Evolutionary conservation across 1,140 invertebrate genomes (phyloP).

Genomic region (Heliothis subflexa): DNA sequence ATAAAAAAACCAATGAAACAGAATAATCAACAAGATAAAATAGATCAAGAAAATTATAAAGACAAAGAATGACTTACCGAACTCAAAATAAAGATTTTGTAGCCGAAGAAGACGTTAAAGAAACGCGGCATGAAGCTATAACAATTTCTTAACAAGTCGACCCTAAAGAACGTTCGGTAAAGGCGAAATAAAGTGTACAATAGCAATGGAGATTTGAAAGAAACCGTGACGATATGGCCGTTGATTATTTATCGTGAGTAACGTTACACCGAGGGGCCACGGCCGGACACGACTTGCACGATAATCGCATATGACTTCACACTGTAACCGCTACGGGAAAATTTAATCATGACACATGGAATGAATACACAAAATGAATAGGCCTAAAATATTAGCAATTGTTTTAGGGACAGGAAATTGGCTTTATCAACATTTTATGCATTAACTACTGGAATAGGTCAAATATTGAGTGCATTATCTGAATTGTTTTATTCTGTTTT

Average conservation of each 20-base stretch:
- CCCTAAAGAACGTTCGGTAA: neutral
- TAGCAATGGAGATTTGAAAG: conserved; percentile 25
- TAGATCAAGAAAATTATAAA: neutral
- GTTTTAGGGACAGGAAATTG: neutral
- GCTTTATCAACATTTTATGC: no score
- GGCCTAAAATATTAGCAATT: neutral
- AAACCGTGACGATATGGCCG: conserved; percentile 39
- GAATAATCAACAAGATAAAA: neutral
- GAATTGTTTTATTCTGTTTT: no score
- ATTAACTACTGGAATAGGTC: no score
- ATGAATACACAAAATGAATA: conserved; percentile 24
- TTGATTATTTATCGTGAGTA: conserved; percentile 39
- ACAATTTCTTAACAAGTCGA: conserved; percentile 2
- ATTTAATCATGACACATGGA: conserved; percentile 35
- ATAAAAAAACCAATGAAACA: conserved; percentile 22
- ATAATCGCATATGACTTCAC: conserved; percentile 40
- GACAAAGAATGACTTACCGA: neutral
- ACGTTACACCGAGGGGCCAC: conserved; percentile 21
- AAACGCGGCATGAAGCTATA: neutral
- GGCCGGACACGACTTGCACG: conserved; percentile 36
- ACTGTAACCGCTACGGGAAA: conserved; percentile 39
- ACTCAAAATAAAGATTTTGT: neutral
- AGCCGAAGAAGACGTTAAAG: neutral
- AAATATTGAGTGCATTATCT: no score
- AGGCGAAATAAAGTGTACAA: conserved; percentile 10